Evolutionary conservation across 2,888 invertebrate species (phyloP).

Genomic region (Plebejus melissa): DNA sequence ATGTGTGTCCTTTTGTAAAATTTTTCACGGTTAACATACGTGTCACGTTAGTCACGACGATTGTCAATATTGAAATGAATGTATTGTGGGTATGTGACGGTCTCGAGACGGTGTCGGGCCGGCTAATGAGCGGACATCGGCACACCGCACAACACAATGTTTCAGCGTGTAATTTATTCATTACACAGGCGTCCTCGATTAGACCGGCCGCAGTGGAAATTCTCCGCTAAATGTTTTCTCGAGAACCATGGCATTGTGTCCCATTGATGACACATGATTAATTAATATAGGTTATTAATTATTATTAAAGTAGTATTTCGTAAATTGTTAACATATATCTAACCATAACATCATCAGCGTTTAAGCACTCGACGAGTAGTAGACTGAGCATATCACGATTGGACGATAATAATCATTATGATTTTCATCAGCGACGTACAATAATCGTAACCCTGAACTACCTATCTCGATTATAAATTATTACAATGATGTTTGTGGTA

Average conservation of each 20-base stretch:
- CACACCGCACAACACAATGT: conserved; percentile 76
- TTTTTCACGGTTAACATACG: conserved; percentile 54
- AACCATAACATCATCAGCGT: not conserved
- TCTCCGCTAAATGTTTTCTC: conserved; percentile 64
- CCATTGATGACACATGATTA: not conserved
- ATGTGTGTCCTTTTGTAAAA: conserved; percentile 44
- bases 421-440: not conserved
- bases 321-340: not conserved
- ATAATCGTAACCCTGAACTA: not conserved
- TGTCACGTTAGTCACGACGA: conserved; percentile 49
- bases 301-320: too few species aligned
- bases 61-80: conserved; percentile 69
- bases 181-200: conserved; percentile 76
- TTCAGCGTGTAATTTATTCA: conserved; percentile 79
- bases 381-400: not conserved
- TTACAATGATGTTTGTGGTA: not conserved
- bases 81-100: conserved; percentile 43
- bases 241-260: conserved; percentile 34
- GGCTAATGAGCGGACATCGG: conserved; percentile 69
- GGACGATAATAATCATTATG: not conserved
- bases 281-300: not conserved
- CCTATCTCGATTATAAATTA: not conserved
- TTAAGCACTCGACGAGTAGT: not conserved
- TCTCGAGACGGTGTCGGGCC: conserved; percentile 51
- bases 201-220: conserved; percentile 63